Conservation (phyloP, 2,797 vertebrate genomes). For the Pristis pectinata region DNA sequence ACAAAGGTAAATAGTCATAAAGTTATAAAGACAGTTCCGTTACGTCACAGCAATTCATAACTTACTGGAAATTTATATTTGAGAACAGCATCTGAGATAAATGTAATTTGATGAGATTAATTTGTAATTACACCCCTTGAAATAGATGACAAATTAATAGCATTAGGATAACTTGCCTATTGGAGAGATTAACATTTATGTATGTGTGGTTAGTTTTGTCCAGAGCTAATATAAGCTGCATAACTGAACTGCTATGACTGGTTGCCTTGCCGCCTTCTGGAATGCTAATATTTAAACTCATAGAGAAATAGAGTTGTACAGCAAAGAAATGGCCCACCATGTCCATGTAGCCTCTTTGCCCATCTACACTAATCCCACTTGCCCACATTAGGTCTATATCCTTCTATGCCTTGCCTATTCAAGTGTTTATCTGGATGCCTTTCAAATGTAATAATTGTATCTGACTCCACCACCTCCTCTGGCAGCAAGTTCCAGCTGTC, state of each 20-base stretch:
- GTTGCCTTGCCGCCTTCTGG: neutral
- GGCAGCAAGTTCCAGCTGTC: too few species aligned
- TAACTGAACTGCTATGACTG: neutral
- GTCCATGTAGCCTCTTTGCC: too few species aligned
- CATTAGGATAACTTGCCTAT: neutral
- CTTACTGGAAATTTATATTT: neutral
- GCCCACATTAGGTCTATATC: too few species aligned
- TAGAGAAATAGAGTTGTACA: too few species aligned
- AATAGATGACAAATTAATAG: neutral
- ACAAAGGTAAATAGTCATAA: neutral
- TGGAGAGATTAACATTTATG: neutral
- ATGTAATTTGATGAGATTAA: slow-evolving; percentile 2
- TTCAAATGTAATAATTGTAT: too few species aligned
- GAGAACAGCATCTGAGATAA: neutral
- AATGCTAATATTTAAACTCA: neutral
- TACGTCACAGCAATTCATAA: slow-evolving; percentile 4
- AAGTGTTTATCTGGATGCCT: too few species aligned
- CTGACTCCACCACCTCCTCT: too few species aligned
- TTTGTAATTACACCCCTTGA: neutral
- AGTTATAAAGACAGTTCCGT: neutral
- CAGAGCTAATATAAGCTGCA: neutral
- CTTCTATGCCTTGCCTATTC: too few species aligned
- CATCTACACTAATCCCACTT: too few species aligned
- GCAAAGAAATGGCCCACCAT: too few species aligned
- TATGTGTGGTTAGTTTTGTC: neutral